Evolutionary conservation across 2,888 invertebrate species (phyloP), one percentile per base, ranked within the genome.

Genomic region (Euzetes globulus): DNA sequence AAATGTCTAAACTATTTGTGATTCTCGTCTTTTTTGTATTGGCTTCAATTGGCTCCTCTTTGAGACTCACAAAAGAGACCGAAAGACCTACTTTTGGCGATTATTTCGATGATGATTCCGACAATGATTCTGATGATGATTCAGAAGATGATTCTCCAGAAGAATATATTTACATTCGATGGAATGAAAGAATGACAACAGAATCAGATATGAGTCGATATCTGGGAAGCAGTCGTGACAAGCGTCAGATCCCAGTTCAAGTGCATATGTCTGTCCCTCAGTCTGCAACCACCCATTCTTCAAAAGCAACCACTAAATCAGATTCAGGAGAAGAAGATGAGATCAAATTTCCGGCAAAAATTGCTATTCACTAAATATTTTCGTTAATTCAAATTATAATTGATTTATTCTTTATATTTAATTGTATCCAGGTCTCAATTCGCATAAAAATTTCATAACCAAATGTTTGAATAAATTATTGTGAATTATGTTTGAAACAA

Each of bases 211-310:
- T 65, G 37, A 15, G n/a, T 6, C 5, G 37, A 7, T 65, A 27
- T 37, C 37, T 65, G n/a, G 37, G 33, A 29, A 17, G 63, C 7
- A 22, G 13, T 11, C 33, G 33, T 13, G 11, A 33, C n/a, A 65
- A 65, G 19, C 33, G 65, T 19, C n/a, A 65, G n/a, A 65, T 65
- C 11, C 65, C 65, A 9, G 27, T 65, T 3, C 65, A 65, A n/a
- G 37, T 65, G 7, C 15, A 19, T 19, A 19, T 65, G n/a, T 33
- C 65, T 37, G 7, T 65, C 3, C 65, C 55, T 25, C 22, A 55
- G 19, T 17, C 9, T 15, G 3, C 15, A 33, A 33, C 33, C 33
- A 33, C 33, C 7, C 33, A 33, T 7, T 33, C 33, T 33, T 33
- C 33, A 6, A 33, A 33, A 7, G 7, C 33, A 33, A 33, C 33